Evolutionary conservation across 2,797 vertebrate genomes (phyloP).

Genomic region (Psittacula echo): DNA sequence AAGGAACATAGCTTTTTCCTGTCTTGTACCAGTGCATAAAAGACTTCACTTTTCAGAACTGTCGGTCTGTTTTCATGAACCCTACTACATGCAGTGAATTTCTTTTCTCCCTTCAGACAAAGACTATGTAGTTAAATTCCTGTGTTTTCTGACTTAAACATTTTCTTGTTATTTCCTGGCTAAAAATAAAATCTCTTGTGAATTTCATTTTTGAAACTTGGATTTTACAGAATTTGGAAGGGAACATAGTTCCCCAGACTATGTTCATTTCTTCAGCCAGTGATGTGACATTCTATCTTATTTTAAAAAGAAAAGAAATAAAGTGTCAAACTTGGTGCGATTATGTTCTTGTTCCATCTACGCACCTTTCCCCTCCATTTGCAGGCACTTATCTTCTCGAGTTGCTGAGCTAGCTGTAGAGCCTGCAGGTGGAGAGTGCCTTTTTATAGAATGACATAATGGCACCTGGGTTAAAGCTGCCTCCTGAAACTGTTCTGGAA

Average conservation of each 20-base stretch:
- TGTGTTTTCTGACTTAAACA: not conserved
- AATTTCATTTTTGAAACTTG: conserved; percentile 36
- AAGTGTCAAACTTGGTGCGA: not conserved
- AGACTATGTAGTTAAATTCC: not conserved
- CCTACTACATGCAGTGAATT: not conserved
- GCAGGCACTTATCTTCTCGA: not conserved
- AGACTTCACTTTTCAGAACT: not conserved
- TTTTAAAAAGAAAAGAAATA: not conserved
- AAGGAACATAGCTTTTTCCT: not conserved
- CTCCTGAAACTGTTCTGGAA: not conserved
- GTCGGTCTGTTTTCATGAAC: not conserved
- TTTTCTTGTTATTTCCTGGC: not conserved
- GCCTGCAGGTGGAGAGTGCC: not conserved
- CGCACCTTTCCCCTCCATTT: not conserved
- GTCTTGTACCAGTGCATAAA: not conserved
- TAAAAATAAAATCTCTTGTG: not conserved
- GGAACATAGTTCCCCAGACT: not conserved
- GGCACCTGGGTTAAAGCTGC: not conserved
- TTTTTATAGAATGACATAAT: not conserved
- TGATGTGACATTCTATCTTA: not conserved
- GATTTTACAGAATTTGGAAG: not conserved
- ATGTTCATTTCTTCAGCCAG: not conserved
- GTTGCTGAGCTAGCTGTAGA: not conserved
- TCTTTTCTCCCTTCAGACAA: not conserved
- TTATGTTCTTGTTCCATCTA: not conserved